A percentile compares a stretch with the other conserved stretches of the same genome.
phyloP scores from a whole-genome alignment of 1,140 invertebrate genomes.

The Riptortus pedestris region DNA sequence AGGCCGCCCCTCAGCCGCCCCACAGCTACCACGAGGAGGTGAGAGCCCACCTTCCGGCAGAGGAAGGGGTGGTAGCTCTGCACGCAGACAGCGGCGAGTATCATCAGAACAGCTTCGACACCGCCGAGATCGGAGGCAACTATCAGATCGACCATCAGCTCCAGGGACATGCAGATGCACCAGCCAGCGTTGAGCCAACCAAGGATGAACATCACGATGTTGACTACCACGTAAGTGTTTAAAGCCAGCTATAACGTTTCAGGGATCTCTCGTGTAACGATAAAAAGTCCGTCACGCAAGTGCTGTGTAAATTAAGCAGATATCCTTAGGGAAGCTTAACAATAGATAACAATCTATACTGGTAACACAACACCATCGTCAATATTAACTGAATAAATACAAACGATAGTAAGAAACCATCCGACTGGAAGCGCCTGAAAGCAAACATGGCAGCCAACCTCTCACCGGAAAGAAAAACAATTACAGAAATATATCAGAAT shows the following conservation, averaged over 20 bases:
- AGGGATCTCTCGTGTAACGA: background rate
- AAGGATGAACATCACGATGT: background rate
- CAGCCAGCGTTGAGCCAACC: background rate
- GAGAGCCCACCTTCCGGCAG: background rate
- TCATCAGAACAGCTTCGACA: background rate
- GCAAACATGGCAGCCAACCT: background rate
- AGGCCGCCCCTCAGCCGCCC: background rate
- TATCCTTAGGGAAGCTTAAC: background rate
- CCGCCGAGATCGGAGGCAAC: background rate
- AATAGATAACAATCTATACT: background rate
- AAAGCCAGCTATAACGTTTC: background rate
- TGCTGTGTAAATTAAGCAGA: background rate
- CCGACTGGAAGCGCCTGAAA: background rate
- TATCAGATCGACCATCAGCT: background rate
- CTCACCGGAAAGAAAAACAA: background rate
- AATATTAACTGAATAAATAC: too few relatives aligned
- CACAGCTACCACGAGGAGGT: background rate
- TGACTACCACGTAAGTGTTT: conserved; percentile 7
- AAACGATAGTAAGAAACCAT: too few relatives aligned
- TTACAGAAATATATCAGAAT: background rate
- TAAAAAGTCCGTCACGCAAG: background rate
- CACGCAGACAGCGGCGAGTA: background rate
- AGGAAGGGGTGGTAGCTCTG: too few relatives aligned
- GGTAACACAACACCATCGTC: background rate
- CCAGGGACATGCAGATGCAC: background rate